Evolutionary conservation across 2,113 vertebrate genomes (phyloP).

Genomic region (Ursus arctos): DNA sequence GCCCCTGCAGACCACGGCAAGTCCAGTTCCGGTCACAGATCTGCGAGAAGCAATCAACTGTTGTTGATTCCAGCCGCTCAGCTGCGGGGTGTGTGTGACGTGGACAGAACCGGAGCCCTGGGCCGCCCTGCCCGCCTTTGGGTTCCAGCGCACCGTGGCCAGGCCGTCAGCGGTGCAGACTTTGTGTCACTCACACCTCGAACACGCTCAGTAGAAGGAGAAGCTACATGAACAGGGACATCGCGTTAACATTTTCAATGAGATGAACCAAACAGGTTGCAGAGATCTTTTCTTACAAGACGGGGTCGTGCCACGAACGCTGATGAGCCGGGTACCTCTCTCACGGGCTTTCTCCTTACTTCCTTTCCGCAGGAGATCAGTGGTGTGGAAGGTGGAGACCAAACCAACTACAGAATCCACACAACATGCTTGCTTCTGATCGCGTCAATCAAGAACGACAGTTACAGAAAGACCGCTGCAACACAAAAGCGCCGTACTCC

Average conservation of each 20-base stretch:
- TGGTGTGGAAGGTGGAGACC: neutral
- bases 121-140: neutral
- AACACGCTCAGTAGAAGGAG: neutral
- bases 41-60: accelerated
- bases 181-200: neutral
- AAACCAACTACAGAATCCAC: neutral
- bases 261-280: neutral
- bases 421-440: neutral
- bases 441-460: neutral
- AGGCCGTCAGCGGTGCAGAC: neutral
- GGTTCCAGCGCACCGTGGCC: neutral
- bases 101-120: neutral
- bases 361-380: neutral
- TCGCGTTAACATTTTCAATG: neutral
- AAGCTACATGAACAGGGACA: accelerated
- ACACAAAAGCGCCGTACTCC: no score
- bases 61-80: accelerated
- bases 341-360: neutral
- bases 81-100: accelerated
- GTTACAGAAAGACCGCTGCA: neutral
- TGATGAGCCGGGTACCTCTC: accelerated
- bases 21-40: neutral
- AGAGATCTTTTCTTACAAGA: neutral
- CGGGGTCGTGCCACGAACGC: accelerated
- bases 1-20: accelerated